These are phyloP conservation scores for Penaeus chinensis DNA, from an alignment of 1,140 invertebrate genomes.

Conservation along the genomic window DNA sequence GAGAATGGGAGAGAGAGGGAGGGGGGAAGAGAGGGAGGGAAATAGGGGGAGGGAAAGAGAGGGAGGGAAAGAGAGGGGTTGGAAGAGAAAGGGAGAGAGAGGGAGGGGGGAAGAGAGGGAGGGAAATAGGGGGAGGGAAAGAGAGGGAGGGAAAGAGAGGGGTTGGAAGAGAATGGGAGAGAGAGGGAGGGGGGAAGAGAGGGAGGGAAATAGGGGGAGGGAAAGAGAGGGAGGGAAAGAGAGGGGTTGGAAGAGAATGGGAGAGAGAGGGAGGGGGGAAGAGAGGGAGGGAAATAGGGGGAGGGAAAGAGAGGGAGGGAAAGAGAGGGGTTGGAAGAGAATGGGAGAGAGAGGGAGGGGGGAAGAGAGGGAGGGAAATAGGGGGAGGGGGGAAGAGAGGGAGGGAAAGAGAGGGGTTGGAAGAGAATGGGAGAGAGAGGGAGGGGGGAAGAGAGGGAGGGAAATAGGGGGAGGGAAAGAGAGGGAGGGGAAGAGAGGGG, in stretches of 20 bases:
- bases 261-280: neutral
- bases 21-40: neutral
- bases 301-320: too few relatives aligned
- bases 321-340: neutral
- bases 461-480: too few relatives aligned
- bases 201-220: neutral
- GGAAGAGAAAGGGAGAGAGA: neutral
- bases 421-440: too few relatives aligned
- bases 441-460: too few relatives aligned
- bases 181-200: neutral
- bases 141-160: neutral
- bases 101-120: neutral
- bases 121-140: neutral
- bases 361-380: neutral
- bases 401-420: neutral
- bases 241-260: neutral
- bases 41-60: neutral
- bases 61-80: neutral
- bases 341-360: conserved; percentile 1
- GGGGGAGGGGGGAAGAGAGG: neutral
- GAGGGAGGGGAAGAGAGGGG: too few relatives aligned
- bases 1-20: neutral
- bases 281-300: neutral
- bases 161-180: neutral
- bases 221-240: neutral